phyloP scores from a whole-genome alignment of 2,888 invertebrate genomes.

The Orchesellides sinensis region DNA sequence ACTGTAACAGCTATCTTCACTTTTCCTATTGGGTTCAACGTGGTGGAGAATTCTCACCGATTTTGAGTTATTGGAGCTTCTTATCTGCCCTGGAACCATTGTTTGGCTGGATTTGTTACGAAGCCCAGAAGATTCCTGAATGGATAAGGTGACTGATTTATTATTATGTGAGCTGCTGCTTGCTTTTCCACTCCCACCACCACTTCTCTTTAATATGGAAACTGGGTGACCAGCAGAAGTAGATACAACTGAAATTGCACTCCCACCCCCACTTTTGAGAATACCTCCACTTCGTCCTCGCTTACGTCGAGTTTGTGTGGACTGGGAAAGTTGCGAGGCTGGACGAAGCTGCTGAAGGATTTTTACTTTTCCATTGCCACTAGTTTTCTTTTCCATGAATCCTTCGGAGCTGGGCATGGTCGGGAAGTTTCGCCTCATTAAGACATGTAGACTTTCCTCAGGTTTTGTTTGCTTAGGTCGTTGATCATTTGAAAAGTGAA shows the following conservation, averaged over 20 bases:
- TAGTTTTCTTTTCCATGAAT: background rate
- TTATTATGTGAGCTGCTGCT: background rate
- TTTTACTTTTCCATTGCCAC: background rate
- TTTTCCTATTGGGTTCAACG: background rate
- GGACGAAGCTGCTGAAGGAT: background rate
- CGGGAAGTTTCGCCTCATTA: slow-evolving; percentile 28
- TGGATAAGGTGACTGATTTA: too few relatives aligned
- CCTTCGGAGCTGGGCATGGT: slow-evolving; percentile 7
- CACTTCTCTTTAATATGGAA: background rate
- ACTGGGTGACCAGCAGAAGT: background rate
- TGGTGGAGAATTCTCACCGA: slow-evolving; percentile 43
- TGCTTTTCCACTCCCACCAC: background rate
- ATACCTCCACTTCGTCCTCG: slow-evolving; percentile 5
- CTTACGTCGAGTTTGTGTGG: slow-evolving; percentile 26
- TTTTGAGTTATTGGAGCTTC: slow-evolving; percentile 19
- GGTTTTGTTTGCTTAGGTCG: background rate
- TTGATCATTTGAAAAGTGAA: background rate
- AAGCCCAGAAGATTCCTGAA: background rate
- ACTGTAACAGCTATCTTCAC: slow-evolving; percentile 13
- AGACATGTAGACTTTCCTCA: slow-evolving; percentile 29
- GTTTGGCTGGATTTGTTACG: background rate
- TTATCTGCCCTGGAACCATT: background rate
- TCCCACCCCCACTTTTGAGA: slow-evolving; percentile 20
- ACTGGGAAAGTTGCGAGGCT: slow-evolving; percentile 1
- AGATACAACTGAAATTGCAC: too few relatives aligned